phyloP scores from a whole-genome alignment of 2,888 invertebrate genomes.

The Coelogynopora nodosa region DNA sequence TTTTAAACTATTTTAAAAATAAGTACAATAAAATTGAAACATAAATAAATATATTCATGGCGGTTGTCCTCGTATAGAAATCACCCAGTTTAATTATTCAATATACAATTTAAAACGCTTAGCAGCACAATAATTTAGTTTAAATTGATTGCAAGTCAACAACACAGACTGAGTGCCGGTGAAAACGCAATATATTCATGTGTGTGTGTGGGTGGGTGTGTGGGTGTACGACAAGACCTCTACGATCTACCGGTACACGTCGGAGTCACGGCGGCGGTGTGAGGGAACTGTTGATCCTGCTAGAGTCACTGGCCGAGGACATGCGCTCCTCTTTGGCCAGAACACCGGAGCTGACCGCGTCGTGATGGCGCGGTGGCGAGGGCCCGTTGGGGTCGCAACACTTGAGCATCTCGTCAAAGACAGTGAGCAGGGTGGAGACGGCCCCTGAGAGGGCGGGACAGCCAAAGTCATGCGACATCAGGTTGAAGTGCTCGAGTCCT shows the following conservation, averaged over 20 bases:
- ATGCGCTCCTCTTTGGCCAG: background rate
- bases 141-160: background rate
- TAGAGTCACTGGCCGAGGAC: background rate
- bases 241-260: too few relatives aligned
- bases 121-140: background rate
- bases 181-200: background rate
- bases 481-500: background rate
- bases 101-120: too few relatives aligned
- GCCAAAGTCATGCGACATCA: background rate
- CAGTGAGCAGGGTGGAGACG: background rate
- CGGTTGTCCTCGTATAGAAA: too few relatives aligned
- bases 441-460: background rate
- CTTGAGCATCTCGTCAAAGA: background rate
- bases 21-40: too few relatives aligned
- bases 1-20: too few relatives aligned
- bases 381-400: background rate
- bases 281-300: background rate
- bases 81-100: too few relatives aligned
- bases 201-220: background rate
- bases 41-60: too few relatives aligned
- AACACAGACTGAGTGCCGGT: too few relatives aligned
- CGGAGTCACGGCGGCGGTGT: background rate
- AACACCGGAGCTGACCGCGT: background rate
- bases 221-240: background rate
- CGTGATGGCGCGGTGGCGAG: background rate